Percentiles rank a stretch among this genome's conserved stretches.
phyloP scores from a whole-genome alignment of 2,113 vertebrate genomes.

The Microtus ochrogaster region DNA sequence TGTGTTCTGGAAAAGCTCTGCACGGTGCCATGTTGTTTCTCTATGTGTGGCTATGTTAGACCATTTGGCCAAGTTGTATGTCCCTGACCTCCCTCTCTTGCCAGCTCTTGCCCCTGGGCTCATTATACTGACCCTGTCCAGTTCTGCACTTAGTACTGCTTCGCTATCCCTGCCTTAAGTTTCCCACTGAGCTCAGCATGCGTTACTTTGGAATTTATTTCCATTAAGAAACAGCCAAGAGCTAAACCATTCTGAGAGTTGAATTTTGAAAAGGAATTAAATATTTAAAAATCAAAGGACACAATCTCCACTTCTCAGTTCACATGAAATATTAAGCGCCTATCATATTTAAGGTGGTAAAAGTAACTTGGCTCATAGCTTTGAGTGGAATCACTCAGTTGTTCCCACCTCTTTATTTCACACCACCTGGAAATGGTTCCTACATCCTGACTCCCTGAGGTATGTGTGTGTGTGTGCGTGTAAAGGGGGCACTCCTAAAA shows the following conservation, averaged over 20 bases:
- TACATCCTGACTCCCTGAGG: not conserved
- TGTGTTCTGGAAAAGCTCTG: not conserved
- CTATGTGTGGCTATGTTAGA: not conserved
- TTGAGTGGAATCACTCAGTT: not conserved
- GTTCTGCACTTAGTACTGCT: not conserved
- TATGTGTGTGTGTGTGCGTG: not conserved
- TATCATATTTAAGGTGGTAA: not conserved
- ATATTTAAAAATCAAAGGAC: slow-evolving; percentile 26
- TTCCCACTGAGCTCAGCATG: not conserved
- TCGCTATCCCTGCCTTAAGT: not conserved
- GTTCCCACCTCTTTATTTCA: not conserved
- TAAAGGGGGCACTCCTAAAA: not conserved
- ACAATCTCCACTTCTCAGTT: not conserved
- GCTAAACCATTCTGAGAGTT: not conserved
- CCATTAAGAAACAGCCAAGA: not conserved
- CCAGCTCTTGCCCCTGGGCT: not conserved
- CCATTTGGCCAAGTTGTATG: not conserved
- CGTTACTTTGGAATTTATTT: slow-evolving; percentile 29
- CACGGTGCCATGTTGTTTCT: not conserved
- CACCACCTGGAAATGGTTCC: not conserved
- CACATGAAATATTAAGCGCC: not conserved
- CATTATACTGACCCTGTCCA: not conserved
- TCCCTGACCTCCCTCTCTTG: not conserved
- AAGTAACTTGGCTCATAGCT: not conserved
- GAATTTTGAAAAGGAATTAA: slow-evolving; percentile 29